Base-by-base conservation (phyloP, 2,888 invertebrate species). In the Endomychus coccineus region DNA sequence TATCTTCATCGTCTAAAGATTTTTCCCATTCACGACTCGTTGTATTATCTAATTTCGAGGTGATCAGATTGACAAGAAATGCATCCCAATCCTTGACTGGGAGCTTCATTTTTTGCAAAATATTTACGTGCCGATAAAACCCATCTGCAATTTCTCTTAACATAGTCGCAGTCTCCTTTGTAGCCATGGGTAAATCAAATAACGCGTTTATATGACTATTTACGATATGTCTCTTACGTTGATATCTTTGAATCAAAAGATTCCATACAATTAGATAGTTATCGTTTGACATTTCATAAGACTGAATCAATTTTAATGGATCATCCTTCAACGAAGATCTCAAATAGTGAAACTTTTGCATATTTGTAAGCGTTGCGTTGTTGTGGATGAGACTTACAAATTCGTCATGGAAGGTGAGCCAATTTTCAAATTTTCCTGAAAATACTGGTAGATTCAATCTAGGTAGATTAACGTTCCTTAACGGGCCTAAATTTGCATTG, bases 21-120 rank as follows among this genome's bases (percentile, higher is more conserved):
- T 21, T 10, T 31, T 39, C 30, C 35, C 31, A 36, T 16, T 40
- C 36, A 5, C 40, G 27, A 30, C 36, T 40, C 9, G 36, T 40
- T 5, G 21, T 13, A 5, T 10, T 16, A 27, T 40, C 40, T 6
- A 36, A 17, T 16, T 36, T 36, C n/a, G 10, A 10, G n/a, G 23
- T 23, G 11, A 23, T 23, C 23, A 23, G 11, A 23, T 11, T 10
- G 10, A 23, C 23, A 3, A 23, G 23, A 23, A 23, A 23, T 23
- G 23, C 23, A 23, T 23, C 23, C 23, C 23, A 23, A 10, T 23
- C 23, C 7, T 23, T 23, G n/a, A 23, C 23, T 11, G 23, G 3
- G 28, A 28, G 10, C 13, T 24, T 24, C 24, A 7, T 24, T 24
- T 3, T 24, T 24, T 24, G 24, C 13, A 10, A 24, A 24, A 24